Conservation (phyloP, 2,113 vertebrate species). For the Puffinus mauretanicus region DNA sequence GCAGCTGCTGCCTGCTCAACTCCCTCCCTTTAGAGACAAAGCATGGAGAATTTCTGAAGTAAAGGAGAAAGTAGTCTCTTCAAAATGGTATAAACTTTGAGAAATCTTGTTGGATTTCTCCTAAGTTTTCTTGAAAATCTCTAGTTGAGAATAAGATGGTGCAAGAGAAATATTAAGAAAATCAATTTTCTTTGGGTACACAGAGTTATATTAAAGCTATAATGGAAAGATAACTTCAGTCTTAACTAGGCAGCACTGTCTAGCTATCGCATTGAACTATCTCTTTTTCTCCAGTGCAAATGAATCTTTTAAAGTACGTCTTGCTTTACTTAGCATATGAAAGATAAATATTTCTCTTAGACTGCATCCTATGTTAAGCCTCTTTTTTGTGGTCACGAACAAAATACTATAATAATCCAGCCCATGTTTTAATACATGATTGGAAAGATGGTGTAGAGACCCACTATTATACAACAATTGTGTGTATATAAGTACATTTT, state of each 20-base stretch:
- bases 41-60: rapidly evolving
- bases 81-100: not conserved
- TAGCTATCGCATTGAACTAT: not conserved
- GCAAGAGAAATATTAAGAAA: slow-evolving; percentile 19
- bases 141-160: not conserved
- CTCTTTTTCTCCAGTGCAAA: not conserved
- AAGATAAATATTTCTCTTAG: slow-evolving; percentile 11
- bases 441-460: not conserved
- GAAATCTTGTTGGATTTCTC: not conserved
- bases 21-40: not conserved
- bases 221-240: slow-evolving; percentile 32
- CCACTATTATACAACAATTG: not conserved
- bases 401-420: not conserved
- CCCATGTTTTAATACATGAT: not conserved
- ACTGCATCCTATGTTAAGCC: not conserved
- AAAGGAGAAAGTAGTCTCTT: not conserved
- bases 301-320: not conserved
- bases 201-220: not conserved
- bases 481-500: not conserved
- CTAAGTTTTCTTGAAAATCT: not conserved
- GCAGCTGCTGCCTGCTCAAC: rapidly evolving
- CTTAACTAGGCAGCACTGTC: not conserved
- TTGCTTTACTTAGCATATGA: slow-evolving; percentile 8
- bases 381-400: not conserved
- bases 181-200: slow-evolving; percentile 1